phyloP scores from a whole-genome alignment of 2,797 vertebrate species.

The Acestrorhynchus altus region DNA sequence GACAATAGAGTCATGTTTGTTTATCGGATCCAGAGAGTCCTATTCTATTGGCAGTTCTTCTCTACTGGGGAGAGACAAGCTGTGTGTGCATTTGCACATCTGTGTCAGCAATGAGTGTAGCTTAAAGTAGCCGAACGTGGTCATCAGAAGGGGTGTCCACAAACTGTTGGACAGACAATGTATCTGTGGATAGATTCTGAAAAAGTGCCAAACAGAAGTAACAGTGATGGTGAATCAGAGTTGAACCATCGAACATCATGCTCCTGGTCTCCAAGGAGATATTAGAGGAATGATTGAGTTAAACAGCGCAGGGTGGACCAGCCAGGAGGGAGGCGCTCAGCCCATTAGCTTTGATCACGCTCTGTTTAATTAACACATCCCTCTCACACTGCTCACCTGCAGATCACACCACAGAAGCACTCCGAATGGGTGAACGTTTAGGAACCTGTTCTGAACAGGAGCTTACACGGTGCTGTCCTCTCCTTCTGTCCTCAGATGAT shows the following conservation, averaged over 20 bases:
- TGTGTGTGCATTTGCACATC: too few species aligned
- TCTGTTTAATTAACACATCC: slow-evolving; percentile 64
- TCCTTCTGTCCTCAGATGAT: neutral
- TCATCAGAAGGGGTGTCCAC: too few species aligned
- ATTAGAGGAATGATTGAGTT: slow-evolving; percentile 50
- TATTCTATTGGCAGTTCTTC: too few species aligned
- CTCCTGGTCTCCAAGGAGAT: slow-evolving; percentile 41
- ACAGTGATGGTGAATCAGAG: neutral
- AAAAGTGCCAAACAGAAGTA: too few species aligned
- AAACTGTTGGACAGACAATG: neutral
- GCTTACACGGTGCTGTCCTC: neutral
- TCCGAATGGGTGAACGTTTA: neutral
- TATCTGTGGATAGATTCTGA: neutral
- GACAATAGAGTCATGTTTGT: too few species aligned
- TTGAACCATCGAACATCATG: neutral
- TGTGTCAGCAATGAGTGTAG: too few species aligned
- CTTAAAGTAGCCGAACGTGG: too few species aligned
- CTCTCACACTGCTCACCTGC: neutral
- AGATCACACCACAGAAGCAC: neutral
- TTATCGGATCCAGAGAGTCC: too few species aligned
- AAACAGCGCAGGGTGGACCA: slow-evolving; percentile 50
- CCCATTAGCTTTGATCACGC: slow-evolving; percentile 63
- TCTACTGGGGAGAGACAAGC: too few species aligned
- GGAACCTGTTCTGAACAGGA: neutral
- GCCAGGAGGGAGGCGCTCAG: slow-evolving; percentile 27